phyloP scores from a whole-genome alignment of 2,797 vertebrate species.

The Streptopelia turtur region DNA sequence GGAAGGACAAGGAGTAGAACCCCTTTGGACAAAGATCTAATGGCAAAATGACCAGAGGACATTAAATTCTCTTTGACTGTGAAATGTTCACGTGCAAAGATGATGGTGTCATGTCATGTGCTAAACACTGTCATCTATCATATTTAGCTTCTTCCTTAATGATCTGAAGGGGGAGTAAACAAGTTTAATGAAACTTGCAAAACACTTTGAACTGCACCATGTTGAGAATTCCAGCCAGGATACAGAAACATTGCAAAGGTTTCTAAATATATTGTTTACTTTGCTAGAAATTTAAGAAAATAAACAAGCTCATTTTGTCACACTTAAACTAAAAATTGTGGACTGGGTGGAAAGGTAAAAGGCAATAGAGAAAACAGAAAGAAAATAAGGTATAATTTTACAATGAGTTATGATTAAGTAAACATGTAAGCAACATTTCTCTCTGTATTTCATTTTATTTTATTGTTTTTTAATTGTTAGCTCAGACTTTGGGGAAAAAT shows the following conservation, averaged over 20 bases:
- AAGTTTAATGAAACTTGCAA: neutral
- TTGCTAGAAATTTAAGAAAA: neutral
- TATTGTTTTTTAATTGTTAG: neutral
- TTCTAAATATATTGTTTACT: neutral
- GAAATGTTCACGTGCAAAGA: neutral
- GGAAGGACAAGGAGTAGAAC: neutral
- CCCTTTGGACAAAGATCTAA: neutral
- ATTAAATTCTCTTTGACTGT: neutral
- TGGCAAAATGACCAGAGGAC: neutral
- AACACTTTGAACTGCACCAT: neutral
- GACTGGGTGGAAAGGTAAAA: neutral
- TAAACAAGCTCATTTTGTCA: neutral
- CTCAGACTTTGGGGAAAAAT: neutral
- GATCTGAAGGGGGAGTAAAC: neutral
- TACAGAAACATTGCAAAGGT: neutral
- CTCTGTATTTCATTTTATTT: neutral
- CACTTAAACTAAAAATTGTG: neutral
- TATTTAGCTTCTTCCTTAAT: neutral
- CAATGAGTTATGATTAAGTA: neutral
- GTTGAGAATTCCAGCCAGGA: neutral
- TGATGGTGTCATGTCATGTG: neutral
- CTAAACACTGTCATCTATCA: neutral
- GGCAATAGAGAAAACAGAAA: neutral
- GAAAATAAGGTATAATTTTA: neutral
- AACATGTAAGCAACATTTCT: neutral